Base-by-base conservation (phyloP, 2,888 invertebrate species). In the Lasius platythorax region DNA sequence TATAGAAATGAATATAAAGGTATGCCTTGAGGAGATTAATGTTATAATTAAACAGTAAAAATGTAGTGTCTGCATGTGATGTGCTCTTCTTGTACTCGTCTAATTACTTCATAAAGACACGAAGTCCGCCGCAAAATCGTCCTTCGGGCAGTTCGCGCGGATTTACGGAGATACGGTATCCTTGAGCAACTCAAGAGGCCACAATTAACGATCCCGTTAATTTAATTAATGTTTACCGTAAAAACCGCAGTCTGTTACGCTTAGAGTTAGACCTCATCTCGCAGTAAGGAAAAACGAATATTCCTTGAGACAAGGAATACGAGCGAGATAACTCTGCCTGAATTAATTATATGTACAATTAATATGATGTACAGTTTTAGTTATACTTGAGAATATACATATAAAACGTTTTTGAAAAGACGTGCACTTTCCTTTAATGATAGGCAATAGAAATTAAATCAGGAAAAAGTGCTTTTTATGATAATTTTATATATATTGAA, bases 171-270 rank as follows among this genome's bases (percentile, higher is more conserved):
- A 78, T 67, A 64, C 75, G 30, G 46, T 46, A 64, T 70, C 61
- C 68, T 76, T 30, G 37, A 74, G 89, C 58, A 79, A 66, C 50
- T 23, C 73, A 79, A 82, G 82, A 68, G 58, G 61, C 85, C 83
- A 43, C 88, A 82, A 89, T 89, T 89, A 89, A 89, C 82, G 89
- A 87, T 88, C 85, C 85, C 75, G 86, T 85, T 90, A 90, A 90
- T 90, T 90, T 84, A 90, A 90, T 89, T 89, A 89, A 89, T 88
- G 88, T 63, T 64, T 23, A n/a, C 70, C 64, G 40, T 83, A 84
- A 89, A 89, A 82, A 85, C 74, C 61, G 53, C 85, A 33, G 81
- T 66, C 53, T 61, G 87, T 89, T 89, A 83, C 64, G 58, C 28
- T 63, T n/a, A 28, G 58, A 79, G 66, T 76, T 61, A 50, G 64